Evolutionary conservation across 30 jellyfish, hydroid and myxozoan species (phyloP).

Genomic region (Mastigias papua): DNA sequence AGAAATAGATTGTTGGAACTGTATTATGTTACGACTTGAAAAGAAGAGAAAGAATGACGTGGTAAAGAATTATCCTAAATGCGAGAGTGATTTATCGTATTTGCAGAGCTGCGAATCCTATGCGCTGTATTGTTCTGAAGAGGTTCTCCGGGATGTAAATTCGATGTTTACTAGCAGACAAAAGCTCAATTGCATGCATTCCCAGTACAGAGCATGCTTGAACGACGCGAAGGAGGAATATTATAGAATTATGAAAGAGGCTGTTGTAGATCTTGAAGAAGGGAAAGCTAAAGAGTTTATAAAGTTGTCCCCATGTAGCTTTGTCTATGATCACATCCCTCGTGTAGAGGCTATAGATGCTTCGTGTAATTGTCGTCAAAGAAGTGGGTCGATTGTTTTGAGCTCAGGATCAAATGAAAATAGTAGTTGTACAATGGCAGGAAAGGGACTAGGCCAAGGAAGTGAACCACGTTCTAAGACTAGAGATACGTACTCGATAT

Average conservation of each 20-base stretch:
- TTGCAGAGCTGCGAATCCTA: constrained; percentile 15
- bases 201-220: constrained; percentile 24
- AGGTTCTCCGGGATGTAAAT: constrained; percentile 1
- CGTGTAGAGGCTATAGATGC: background rate
- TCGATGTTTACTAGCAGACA: constrained; percentile 19
- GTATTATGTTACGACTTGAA: constrained; percentile 55
- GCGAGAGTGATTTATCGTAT: constrained; percentile 21
- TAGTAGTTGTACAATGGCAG: background rate
- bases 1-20: constrained; percentile 58
- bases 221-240: constrained; percentile 40
- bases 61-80: constrained; percentile 7
- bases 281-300: background rate
- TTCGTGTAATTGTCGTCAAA: constrained; percentile 37
- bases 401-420: background rate
- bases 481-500: constrained; percentile 31
- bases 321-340: constrained; percentile 18
- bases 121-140: constrained; percentile 54
- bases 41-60: constrained; percentile 22
- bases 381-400: background rate
- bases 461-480: background rate
- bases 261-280: constrained; percentile 36
- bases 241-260: constrained; percentile 30
- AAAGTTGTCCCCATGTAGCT: constrained; percentile 25
- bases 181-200: background rate
- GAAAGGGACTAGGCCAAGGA: background rate